These are phyloP conservation scores for Hyles euphorbiae DNA, from an alignment of 1,140 invertebrate species.

Conservation along the genomic window DNA sequence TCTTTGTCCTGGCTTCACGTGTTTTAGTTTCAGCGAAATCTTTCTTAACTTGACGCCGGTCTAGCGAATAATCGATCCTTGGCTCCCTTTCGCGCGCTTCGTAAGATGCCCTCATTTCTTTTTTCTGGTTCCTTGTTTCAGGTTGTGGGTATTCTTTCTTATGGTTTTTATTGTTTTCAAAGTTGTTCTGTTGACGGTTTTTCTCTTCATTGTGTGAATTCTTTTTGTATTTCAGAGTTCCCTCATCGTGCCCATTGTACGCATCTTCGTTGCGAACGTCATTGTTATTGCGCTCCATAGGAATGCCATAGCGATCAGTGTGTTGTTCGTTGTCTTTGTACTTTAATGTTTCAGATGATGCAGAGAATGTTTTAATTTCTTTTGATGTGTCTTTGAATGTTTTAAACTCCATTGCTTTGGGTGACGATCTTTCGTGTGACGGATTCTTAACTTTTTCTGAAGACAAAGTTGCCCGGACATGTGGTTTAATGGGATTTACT, in stretches of 20 bases:
- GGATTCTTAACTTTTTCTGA: slow-evolving; percentile 63
- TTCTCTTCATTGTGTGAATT: slow-evolving; percentile 66
- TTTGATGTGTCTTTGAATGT: slow-evolving; percentile 73
- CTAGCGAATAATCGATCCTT: slow-evolving; percentile 69
- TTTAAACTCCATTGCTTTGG: slow-evolving; percentile 72
- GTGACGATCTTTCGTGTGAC: slow-evolving; percentile 52
- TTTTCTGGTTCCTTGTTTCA: slow-evolving; percentile 54
- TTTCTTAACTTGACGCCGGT: slow-evolving; percentile 56
- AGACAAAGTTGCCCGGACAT: slow-evolving; percentile 59
- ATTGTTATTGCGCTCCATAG: slow-evolving; percentile 58
- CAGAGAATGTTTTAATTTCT: slow-evolving; percentile 73
- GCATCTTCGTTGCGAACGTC: slow-evolving; percentile 46
- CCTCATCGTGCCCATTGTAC: slow-evolving; percentile 62
- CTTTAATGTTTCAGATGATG: slow-evolving; percentile 68
- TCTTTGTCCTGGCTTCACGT: slow-evolving; percentile 52
- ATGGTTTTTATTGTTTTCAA: slow-evolving; percentile 50
- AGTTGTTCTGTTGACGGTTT: slow-evolving; percentile 43
- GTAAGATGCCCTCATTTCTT: slow-evolving; percentile 49
- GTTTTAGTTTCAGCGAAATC: slow-evolving; percentile 53
- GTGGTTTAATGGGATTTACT: slow-evolving; percentile 69
- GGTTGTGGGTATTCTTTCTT: slow-evolving; percentile 61
- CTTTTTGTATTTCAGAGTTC: slow-evolving; percentile 72
- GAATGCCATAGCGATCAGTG: slow-evolving; percentile 61
- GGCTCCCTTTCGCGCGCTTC: slow-evolving; percentile 46
- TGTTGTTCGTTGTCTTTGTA: slow-evolving; percentile 65